Conservation (phyloP, 2,888 invertebrate genomes). For the Ashinkailepas kermadecensis region DNA sequence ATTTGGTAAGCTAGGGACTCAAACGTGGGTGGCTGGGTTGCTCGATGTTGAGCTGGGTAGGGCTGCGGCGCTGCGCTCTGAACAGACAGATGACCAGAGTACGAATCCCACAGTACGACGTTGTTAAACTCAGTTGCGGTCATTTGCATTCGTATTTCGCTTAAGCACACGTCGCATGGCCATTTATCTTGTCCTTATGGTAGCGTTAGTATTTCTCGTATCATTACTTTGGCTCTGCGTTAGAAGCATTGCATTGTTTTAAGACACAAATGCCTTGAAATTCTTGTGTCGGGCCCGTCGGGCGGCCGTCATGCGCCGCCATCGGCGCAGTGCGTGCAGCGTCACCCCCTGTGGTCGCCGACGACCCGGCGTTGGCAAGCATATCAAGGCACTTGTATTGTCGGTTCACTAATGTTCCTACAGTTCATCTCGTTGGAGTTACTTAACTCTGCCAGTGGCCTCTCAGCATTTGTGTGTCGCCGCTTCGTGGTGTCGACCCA, state of each 20-base stretch:
- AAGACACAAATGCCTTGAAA: conserved; percentile 19
- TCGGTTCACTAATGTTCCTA: background rate
- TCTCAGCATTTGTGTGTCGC: conserved; percentile 1
- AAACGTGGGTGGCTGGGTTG: background rate
- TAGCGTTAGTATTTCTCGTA: conserved; percentile 7
- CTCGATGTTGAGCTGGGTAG: conserved; percentile 1
- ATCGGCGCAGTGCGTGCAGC: background rate
- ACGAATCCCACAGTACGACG: background rate
- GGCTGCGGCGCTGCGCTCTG: background rate
- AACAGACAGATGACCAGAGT: conserved; percentile 2
- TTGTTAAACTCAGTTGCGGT: conserved; percentile 8
- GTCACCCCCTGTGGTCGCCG: background rate
- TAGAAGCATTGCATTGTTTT: conserved; percentile 11
- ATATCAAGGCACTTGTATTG: conserved; percentile 21
- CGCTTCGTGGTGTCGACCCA: background rate
- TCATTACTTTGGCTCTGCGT: conserved; percentile 14
- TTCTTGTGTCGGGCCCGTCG: background rate
- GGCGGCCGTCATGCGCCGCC: background rate
- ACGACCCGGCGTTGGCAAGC: background rate
- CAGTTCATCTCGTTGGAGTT: background rate
- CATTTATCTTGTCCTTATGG: conserved; percentile 16
- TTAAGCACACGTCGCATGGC: conserved; percentile 22
- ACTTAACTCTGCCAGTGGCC: background rate
- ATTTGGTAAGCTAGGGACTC: conserved; percentile 16
- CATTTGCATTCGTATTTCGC: conserved; percentile 5